A percentile compares a stretch with the other conserved stretches of the same genome.
These are phyloP conservation scores for Neomonachus schauinslandi DNA, from an alignment of 2,113 vertebrate species.

Conservation along the genomic window DNA sequence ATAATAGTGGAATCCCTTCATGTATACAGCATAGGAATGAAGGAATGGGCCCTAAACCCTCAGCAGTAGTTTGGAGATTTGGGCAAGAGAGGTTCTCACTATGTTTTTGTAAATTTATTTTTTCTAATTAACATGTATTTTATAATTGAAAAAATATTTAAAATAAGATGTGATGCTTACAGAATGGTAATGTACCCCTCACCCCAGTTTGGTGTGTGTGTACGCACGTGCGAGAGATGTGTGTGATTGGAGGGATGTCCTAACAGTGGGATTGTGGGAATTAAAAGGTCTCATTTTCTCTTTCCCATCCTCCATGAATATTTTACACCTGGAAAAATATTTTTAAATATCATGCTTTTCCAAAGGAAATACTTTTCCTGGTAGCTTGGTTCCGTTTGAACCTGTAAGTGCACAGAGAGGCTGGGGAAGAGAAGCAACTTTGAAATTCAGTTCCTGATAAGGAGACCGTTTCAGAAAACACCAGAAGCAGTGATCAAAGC, in stretches of 20 bases:
- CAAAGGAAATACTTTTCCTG: background rate
- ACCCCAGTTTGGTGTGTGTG: background rate
- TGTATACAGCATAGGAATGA: background rate
- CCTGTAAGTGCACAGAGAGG: background rate
- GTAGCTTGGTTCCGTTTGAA: background rate
- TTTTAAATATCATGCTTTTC: background rate
- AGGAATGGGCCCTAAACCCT: background rate
- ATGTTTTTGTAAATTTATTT: background rate
- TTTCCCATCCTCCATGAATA: background rate
- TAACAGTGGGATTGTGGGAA: background rate
- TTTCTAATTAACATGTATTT: background rate
- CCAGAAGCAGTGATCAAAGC: background rate
- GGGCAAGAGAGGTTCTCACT: background rate
- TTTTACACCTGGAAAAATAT: background rate
- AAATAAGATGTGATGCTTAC: background rate
- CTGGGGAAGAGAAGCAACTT: background rate
- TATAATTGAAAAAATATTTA: background rate
- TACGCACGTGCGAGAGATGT: accelerated
- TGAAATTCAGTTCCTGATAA: background rate
- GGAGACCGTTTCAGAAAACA: accelerated
- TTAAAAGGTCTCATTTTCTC: background rate
- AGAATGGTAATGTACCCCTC: background rate
- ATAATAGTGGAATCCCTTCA: background rate
- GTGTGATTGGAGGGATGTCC: background rate
- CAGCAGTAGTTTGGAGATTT: background rate